Conservation (phyloP, 2,888 invertebrate genomes). For the Drosophila diplacantha region DNA sequence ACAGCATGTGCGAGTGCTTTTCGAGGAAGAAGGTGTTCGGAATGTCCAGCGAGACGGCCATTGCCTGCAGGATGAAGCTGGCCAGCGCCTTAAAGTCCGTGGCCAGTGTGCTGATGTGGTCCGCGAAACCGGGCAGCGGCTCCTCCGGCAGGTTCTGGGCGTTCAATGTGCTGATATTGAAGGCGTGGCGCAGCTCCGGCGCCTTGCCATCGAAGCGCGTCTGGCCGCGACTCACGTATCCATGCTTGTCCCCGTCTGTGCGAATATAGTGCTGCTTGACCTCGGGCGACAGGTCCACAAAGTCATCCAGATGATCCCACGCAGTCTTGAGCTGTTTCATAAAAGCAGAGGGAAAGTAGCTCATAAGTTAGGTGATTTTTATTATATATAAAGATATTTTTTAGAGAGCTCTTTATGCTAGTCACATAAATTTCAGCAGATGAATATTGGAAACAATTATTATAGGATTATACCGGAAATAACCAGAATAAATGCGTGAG, state of each 20-base stretch:
- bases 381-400: not conserved
- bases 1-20: constrained; percentile 83
- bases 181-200: constrained; percentile 85
- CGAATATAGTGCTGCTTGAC: constrained; percentile 82
- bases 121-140: constrained; percentile 83
- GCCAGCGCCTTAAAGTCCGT: constrained; percentile 84
- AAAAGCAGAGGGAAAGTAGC: no score
- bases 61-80: constrained; percentile 82
- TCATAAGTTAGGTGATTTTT: not conserved
- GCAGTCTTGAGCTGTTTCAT: constrained; percentile 82
- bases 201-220: constrained; percentile 80
- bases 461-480: not conserved
- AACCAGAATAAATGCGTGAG: no score
- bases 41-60: constrained; percentile 82
- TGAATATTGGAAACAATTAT: not conserved
- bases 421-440: not conserved
- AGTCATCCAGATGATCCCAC: constrained; percentile 84
- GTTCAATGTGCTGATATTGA: constrained; percentile 83
- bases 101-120: constrained; percentile 83
- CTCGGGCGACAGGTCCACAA: constrained; percentile 83
- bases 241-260: constrained; percentile 82
- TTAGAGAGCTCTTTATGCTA: not conserved
- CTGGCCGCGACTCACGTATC: constrained; percentile 83
- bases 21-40: constrained; percentile 81
- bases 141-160: constrained; percentile 83